Conservation (phyloP, 1,140 invertebrate genomes). For the Drosophila saltans region DNA sequence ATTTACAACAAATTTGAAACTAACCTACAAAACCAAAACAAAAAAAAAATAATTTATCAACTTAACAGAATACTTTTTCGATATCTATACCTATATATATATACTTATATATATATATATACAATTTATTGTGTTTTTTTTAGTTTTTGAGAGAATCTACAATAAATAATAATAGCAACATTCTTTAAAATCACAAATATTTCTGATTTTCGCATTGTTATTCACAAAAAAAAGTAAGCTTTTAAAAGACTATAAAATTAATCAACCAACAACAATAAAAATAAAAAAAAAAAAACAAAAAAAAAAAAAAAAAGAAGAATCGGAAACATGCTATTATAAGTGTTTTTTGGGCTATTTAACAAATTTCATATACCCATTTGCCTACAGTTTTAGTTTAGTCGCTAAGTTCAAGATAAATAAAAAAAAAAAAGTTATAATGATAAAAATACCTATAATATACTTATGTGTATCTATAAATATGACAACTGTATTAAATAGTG, state of each 20-base stretch:
- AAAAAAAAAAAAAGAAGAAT: conserved; percentile 4
- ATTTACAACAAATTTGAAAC: conserved; percentile 61
- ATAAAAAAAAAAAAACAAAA: conserved; percentile 12
- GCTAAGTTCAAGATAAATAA: conserved; percentile 75
- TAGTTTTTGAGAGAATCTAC: conserved; percentile 60
- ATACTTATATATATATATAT: conserved; percentile 1
- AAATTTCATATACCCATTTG: conserved; percentile 61
- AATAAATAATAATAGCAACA: background rate
- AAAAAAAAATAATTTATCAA: conserved; percentile 47
- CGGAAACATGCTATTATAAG: conserved; percentile 29
- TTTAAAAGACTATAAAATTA: conserved; percentile 12
- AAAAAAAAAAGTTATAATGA: conserved; percentile 31
- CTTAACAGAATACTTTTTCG: conserved; percentile 63
- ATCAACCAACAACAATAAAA: conserved; percentile 16
- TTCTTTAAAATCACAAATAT: conserved; percentile 6
- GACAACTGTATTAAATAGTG: conserved; percentile 74
- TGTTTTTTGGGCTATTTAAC: conserved; percentile 51
- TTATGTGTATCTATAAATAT: conserved; percentile 46
- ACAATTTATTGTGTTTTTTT: conserved; percentile 30
- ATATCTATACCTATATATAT: conserved; percentile 37
- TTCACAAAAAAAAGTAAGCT: conserved; percentile 11
- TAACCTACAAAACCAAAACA: conserved; percentile 55
- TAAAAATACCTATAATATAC: conserved; percentile 28
- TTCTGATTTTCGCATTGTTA: conserved; percentile 9
- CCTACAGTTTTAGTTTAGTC: conserved; percentile 75